These are phyloP conservation scores for Plestiodon gilberti DNA, from an alignment of 2,113 vertebrate species.

Conservation along the genomic window DNA sequence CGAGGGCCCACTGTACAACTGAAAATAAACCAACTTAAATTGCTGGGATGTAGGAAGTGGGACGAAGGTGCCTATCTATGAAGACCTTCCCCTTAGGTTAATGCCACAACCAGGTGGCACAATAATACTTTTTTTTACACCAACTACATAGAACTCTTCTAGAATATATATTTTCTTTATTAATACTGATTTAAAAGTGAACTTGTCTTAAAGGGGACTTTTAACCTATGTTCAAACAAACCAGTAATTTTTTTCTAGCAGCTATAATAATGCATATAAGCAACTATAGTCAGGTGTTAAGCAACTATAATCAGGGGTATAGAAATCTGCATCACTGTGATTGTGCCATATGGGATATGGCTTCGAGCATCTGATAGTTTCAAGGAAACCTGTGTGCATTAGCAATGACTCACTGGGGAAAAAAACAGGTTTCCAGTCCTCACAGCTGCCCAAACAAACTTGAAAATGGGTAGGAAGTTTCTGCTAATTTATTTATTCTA, in stretches of 20 bases:
- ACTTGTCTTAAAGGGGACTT: neutral
- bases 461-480: neutral
- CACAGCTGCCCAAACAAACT: neutral
- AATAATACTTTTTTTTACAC: neutral
- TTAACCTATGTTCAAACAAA: slow-evolving; percentile 18
- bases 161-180: neutral
- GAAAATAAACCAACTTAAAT: slow-evolving; percentile 4
- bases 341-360: neutral
- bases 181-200: neutral
- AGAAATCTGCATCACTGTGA: neutral
- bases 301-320: slow-evolving; percentile 6
- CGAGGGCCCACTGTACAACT: too few relatives aligned
- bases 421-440: neutral
- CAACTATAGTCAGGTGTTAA: neutral
- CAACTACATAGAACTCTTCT: neutral
- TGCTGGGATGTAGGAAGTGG: neutral
- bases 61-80: neutral
- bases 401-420: neutral
- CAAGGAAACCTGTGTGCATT: neutral
- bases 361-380: neutral
- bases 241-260: neutral
- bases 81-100: neutral
- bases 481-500: neutral
- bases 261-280: neutral
- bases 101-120: neutral